These are phyloP conservation scores for Larimichthys crocea DNA, from an alignment of 2,113 vertebrate genomes.

Conservation along the genomic window DNA sequence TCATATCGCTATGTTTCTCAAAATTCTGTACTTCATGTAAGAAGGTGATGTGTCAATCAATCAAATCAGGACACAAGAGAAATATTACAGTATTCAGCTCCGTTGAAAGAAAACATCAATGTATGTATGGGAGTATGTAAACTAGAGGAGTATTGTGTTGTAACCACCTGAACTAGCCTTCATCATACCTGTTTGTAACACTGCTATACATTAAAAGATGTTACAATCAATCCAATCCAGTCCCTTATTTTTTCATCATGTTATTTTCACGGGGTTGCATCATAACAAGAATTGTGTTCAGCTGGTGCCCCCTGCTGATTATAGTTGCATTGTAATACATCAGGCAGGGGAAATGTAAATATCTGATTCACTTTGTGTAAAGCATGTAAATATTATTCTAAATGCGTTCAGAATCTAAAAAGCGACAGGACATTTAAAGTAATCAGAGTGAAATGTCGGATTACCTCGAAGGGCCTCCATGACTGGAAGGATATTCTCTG, in stretches of 20 bases:
- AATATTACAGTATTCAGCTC: not conserved
- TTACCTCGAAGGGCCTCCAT: slow-evolving; percentile 97
- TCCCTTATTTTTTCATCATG: not conserved
- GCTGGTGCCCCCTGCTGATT: slow-evolving; percentile 41
- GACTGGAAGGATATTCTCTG: slow-evolving; percentile 92
- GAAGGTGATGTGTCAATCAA: not conserved
- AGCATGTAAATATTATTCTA: not conserved
- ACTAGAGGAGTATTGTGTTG: not conserved
- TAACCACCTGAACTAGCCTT: not conserved
- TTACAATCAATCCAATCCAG: not conserved
- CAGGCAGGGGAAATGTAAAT: not conserved
- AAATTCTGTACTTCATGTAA: not conserved
- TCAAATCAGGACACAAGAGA: not conserved
- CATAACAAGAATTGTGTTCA: slow-evolving; percentile 12
- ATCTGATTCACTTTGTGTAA: not conserved
- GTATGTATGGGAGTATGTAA: not conserved
- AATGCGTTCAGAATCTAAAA: not conserved
- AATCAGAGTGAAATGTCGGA: not conserved
- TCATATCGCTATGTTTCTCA: not conserved
- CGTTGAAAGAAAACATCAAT: not conserved
- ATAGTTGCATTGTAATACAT: not conserved
- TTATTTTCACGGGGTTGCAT: slow-evolving; percentile 9
- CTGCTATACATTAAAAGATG: not conserved
- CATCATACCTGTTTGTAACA: not conserved
- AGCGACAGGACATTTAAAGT: not conserved